Percentiles rank a stretch among this genome's conserved stretches.
phyloP scores from a whole-genome alignment of 2,888 invertebrate species.

The Ctena decussata region DNA sequence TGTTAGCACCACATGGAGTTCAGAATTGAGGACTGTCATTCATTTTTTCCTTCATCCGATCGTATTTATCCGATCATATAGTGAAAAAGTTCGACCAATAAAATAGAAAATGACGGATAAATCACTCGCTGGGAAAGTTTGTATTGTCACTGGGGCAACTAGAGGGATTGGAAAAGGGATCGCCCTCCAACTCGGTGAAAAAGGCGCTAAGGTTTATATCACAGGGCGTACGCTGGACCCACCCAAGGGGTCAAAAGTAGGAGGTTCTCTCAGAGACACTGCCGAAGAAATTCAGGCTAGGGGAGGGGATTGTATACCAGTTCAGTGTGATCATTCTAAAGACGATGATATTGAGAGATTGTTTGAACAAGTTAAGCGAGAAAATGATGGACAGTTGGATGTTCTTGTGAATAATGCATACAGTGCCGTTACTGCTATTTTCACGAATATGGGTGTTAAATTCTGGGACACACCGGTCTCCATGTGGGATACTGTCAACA shows the following conservation, averaged over 20 bases:
- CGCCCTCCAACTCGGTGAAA: constrained; percentile 87
- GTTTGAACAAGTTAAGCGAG: constrained; percentile 85
- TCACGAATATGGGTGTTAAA: constrained; percentile 75
- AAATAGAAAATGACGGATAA: too few species aligned
- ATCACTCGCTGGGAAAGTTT: too few species aligned
- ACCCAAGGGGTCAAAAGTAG: constrained; percentile 29
- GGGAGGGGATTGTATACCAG: constrained; percentile 85
- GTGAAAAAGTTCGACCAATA: too few species aligned
- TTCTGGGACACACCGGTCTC: constrained; percentile 86
- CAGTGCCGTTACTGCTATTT: constrained; percentile 82
- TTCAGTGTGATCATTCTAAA: constrained; percentile 87
- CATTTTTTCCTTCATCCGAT: too few species aligned
- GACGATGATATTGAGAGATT: constrained; percentile 84
- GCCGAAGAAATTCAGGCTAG: constrained; percentile 73
- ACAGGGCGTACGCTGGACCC: constrained; percentile 80
- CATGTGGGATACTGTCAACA: constrained; percentile 87
- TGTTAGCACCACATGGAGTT: too few species aligned
- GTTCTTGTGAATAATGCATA: constrained; percentile 87
- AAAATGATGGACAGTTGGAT: constrained; percentile 86
- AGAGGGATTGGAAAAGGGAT: too few species aligned
- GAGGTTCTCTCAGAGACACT: constrained; percentile 58
- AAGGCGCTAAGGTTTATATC: constrained; percentile 87
- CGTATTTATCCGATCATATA: too few species aligned
- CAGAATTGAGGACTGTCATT: too few species aligned
- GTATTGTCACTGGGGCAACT: too few species aligned